Evolutionary conservation across 2,888 invertebrate species (phyloP).

Genomic region (Meteorus colon): DNA sequence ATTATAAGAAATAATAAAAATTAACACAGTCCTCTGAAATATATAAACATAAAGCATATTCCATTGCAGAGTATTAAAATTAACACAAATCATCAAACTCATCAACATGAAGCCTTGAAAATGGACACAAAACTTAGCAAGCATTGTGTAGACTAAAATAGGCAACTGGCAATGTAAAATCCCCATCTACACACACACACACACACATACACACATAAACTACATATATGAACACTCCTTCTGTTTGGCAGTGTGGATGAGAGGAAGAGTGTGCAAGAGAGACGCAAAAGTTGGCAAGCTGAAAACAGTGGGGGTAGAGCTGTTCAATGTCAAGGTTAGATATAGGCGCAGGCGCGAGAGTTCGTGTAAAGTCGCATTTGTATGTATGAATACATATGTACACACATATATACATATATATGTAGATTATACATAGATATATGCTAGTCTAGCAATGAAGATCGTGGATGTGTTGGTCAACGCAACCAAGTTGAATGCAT

Average conservation of each 20-base stretch:
- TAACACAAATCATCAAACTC: too few relatives aligned
- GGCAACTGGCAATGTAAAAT: too few relatives aligned
- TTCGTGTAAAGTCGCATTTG: not conserved
- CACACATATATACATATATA: too few relatives aligned
- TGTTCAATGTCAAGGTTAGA: constrained; percentile 67
- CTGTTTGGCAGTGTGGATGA: constrained; percentile 25
- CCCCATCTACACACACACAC: not conserved
- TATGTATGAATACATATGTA: not conserved
- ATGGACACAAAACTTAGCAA: too few relatives aligned
- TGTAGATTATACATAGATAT: not conserved
- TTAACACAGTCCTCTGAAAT: too few relatives aligned
- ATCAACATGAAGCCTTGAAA: too few relatives aligned
- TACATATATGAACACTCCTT: constrained; percentile 27
- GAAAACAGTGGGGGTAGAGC: constrained; percentile 45
- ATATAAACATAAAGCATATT: too few relatives aligned
- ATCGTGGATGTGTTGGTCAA: not conserved
- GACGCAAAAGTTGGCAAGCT: constrained; percentile 37
- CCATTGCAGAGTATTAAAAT: too few relatives aligned
- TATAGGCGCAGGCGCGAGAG: constrained; percentile 60
- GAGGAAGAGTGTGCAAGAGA: constrained; percentile 33
- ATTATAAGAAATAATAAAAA: too few relatives aligned
- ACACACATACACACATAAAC: not conserved
- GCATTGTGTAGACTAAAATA: too few relatives aligned
- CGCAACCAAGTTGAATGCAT: constrained; percentile 32
- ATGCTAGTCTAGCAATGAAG: constrained; percentile 15